phyloP scores from a whole-genome alignment of 2,888 invertebrate species.

The Acleris sparsana region DNA sequence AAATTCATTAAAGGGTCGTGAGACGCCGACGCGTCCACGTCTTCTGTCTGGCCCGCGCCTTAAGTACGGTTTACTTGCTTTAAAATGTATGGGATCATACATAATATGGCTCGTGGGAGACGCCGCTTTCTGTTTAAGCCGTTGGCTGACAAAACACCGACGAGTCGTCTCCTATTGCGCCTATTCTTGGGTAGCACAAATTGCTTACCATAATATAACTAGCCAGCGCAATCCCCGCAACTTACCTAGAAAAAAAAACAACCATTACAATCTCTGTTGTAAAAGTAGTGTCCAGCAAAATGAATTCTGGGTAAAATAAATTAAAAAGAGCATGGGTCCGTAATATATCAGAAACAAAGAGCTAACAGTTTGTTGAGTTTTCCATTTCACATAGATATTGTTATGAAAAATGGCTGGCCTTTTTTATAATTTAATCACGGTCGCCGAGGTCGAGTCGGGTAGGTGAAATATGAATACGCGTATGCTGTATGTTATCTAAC shows the following conservation, averaged over 20 bases:
- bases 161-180: too few species aligned
- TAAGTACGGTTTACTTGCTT: too few species aligned
- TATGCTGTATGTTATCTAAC: neutral
- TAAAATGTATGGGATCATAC: too few species aligned
- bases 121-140: too few species aligned
- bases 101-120: too few species aligned
- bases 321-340: constrained; percentile 7
- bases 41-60: too few species aligned
- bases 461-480: constrained; percentile 7
- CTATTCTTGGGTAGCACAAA: too few species aligned
- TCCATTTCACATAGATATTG: constrained; percentile 20
- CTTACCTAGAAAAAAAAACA: neutral
- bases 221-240: too few species aligned
- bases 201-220: too few species aligned
- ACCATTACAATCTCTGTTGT: neutral
- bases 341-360: constrained; percentile 12
- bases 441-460: constrained; percentile 2
- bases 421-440: constrained; percentile 21
- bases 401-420: constrained; percentile 21
- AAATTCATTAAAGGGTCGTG: too few species aligned
- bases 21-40: too few species aligned
- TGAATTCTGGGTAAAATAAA: constrained; percentile 10
- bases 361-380: constrained; percentile 17
- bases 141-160: too few species aligned
- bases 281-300: neutral